A percentile compares a stretch with the other conserved stretches of the same genome.
These are phyloP conservation scores for Cololabis saira DNA, from an alignment of 2,113 vertebrate species.

Conservation along the genomic window DNA sequence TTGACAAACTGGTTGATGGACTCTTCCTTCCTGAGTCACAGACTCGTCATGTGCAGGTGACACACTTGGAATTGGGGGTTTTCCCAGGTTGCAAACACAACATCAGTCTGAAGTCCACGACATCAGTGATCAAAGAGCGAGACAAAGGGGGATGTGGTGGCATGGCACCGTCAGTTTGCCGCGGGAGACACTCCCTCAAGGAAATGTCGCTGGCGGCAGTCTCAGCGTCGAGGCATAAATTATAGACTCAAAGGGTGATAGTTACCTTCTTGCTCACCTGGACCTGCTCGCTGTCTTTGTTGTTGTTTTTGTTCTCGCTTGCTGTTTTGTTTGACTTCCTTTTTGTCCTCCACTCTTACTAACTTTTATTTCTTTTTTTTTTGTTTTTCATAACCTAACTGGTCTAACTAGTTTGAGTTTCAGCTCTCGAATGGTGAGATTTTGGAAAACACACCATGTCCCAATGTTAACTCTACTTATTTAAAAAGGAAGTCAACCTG, in stretches of 20 bases:
- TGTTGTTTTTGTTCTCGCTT: constrained; percentile 30
- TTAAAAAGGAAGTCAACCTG: too few species aligned
- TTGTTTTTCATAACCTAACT: neutral
- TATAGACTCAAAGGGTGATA: constrained; percentile 56
- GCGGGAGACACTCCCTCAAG: constrained; percentile 50
- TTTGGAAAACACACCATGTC: too few species aligned
- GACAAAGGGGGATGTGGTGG: constrained; percentile 41
- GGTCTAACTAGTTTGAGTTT: too few species aligned
- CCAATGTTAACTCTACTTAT: too few species aligned
- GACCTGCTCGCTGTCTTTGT: constrained; percentile 47
- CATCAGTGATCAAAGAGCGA: constrained; percentile 63
- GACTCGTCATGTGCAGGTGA: constrained; percentile 33
- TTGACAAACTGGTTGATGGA: neutral
- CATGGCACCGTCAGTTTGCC: constrained; percentile 53
- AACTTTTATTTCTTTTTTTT: neutral
- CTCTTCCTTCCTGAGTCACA: constrained; percentile 25
- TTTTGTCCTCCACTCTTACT: neutral
- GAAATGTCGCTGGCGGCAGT: constrained; percentile 47
- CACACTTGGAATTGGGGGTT: constrained; percentile 13
- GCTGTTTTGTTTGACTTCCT: constrained; percentile 14
- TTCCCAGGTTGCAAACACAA: constrained; percentile 37
- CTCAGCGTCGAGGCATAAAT: constrained; percentile 61
- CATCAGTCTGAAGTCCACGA: constrained; percentile 46
- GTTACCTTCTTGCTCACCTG: constrained; percentile 67
- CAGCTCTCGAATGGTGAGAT: too few species aligned